A percentile compares a stretch with the other conserved stretches of the same genome.
Conservation (phyloP, 2,888 invertebrate species). For the Agriopis leucophaearia region DNA sequence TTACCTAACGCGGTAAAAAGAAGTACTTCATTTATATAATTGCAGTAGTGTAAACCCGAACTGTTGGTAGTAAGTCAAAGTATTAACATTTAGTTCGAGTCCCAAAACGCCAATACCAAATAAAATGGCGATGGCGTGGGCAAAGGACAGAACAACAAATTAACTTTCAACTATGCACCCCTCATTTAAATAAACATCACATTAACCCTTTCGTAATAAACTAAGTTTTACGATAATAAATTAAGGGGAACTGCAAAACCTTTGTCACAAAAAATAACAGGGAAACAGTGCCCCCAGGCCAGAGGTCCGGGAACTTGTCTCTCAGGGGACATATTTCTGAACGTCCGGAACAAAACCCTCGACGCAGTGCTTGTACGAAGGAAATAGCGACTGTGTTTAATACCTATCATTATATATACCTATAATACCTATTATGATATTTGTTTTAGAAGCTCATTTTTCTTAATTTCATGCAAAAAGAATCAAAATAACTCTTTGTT, state of each 20-base stretch:
- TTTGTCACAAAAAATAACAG: slow-evolving; percentile 33
- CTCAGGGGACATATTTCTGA: slow-evolving; percentile 32
- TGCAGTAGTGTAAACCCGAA: too few relatives aligned
- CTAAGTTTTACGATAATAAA: slow-evolving; percentile 28
- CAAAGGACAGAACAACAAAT: slow-evolving; percentile 16
- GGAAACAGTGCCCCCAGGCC: slow-evolving; percentile 6
- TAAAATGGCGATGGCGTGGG: background rate
- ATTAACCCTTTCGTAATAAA: slow-evolving; percentile 33
- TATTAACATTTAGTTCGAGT: background rate
- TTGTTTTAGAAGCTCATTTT: too few relatives aligned
- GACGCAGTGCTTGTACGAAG: background rate
- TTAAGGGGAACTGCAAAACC: slow-evolving; percentile 20
- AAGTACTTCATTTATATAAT: too few relatives aligned
- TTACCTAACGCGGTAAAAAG: too few relatives aligned
- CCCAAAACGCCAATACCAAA: slow-evolving; percentile 6
- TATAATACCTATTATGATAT: too few relatives aligned
- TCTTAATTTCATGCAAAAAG: too few relatives aligned
- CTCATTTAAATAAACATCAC: slow-evolving; percentile 32
- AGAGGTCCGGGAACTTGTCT: slow-evolving; percentile 19
- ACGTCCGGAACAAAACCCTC: slow-evolving; percentile 24
- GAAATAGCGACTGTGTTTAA: slow-evolving; percentile 1
- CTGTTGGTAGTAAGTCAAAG: too few relatives aligned
- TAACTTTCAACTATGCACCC: slow-evolving; percentile 25
- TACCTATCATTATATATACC: too few relatives aligned
- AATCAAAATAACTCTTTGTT: too few relatives aligned